Evolutionary conservation across 2,888 invertebrate species (phyloP).

Genomic region (Ganaspis brasiliensis): DNA sequence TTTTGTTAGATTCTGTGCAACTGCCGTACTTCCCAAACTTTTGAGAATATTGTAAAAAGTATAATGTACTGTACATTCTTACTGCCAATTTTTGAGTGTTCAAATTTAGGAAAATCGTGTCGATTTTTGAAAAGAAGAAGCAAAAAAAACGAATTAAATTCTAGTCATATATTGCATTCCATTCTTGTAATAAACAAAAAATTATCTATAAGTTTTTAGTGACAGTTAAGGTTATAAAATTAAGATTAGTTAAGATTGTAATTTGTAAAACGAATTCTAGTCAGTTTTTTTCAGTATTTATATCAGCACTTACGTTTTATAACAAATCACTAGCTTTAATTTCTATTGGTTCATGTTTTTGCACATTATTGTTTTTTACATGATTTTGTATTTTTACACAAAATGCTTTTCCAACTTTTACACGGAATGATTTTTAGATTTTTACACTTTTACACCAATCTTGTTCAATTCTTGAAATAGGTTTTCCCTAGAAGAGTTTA

Average conservation of each 20-base stretch:
- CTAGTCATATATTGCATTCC: slow-evolving; percentile 61
- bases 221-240: slow-evolving; percentile 36
- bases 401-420: not conserved
- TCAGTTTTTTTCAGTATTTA: slow-evolving; percentile 18
- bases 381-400: slow-evolving; percentile 10
- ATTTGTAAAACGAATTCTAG: slow-evolving; percentile 26
- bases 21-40: slow-evolving; percentile 51
- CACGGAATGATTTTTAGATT: not conserved
- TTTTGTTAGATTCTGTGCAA: slow-evolving; percentile 31
- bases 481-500: too few relatives aligned
- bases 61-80: slow-evolving; percentile 73
- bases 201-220: slow-evolving; percentile 65
- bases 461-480: not conserved
- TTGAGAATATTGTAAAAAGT: slow-evolving; percentile 70
- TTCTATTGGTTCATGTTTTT: not conserved
- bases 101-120: slow-evolving; percentile 5
- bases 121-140: slow-evolving; percentile 3
- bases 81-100: slow-evolving; percentile 36
- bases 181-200: slow-evolving; percentile 64
- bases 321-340: not conserved
- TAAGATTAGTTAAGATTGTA: slow-evolving; percentile 56
- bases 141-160: not conserved
- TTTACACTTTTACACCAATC: slow-evolving; percentile 24
- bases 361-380: not conserved
- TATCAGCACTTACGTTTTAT: slow-evolving; percentile 12